Evolutionary conservation across 2,888 invertebrate species (phyloP).

Genomic region (Notodonta dromedarius): DNA sequence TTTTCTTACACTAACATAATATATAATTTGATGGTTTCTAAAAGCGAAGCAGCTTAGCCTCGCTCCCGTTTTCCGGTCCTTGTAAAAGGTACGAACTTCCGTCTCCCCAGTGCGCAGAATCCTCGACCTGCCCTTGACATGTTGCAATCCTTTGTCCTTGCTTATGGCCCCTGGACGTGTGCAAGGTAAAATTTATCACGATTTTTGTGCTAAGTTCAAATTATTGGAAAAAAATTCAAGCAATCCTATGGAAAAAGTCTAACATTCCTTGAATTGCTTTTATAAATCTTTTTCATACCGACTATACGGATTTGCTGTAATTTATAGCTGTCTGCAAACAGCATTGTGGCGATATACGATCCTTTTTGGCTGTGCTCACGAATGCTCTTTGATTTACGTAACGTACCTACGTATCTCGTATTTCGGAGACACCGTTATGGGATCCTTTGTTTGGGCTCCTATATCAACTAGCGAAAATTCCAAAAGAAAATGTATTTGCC

Average conservation of each 20-base stretch:
- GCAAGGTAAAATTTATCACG: slow-evolving; percentile 16
- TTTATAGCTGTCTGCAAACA: slow-evolving; percentile 20
- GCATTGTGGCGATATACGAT: slow-evolving; percentile 11
- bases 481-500: no score
- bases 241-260: no score
- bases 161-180: slow-evolving; percentile 34
- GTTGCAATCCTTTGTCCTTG: slow-evolving; percentile 73
- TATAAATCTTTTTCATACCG: neutral
- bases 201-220: neutral
- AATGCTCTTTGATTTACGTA: slow-evolving; percentile 13
- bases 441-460: slow-evolving; percentile 2
- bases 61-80: slow-evolving; percentile 47
- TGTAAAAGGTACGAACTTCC: slow-evolving; percentile 31
- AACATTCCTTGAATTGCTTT: no score
- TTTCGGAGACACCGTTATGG: neutral
- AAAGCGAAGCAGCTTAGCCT: slow-evolving; percentile 33
- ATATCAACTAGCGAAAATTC: neutral
- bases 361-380: slow-evolving; percentile 17
- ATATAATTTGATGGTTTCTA: slow-evolving; percentile 5
- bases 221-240: no score
- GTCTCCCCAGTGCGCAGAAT: slow-evolving; percentile 71
- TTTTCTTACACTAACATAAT: no score
- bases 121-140: slow-evolving; percentile 79
- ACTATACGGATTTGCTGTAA: neutral
- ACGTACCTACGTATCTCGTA: neutral